Base-by-base conservation (phyloP, 2,113 vertebrate genomes). In the Eolophus roseicapilla region DNA sequence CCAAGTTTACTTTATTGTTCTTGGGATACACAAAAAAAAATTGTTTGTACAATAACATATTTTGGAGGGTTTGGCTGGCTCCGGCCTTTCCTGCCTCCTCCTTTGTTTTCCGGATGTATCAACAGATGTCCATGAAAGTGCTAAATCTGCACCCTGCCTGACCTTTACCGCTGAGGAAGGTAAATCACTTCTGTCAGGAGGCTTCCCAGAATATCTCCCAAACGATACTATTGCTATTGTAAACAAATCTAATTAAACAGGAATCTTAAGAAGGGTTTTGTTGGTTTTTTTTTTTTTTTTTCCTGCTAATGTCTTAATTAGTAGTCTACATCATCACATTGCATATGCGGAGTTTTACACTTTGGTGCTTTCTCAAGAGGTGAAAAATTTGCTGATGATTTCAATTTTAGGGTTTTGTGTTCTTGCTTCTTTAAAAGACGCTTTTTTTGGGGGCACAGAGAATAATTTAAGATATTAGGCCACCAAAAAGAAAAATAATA, bases 31-130 rank as follows among this genome's bases (percentile, higher is more conserved):
- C 63, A 28, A 67, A 82, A 75, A 89, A 89, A 50, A 44, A 18
- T 41, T 91, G 88, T 96, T 94, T 93, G 94, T 93, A 81, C 69
- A 92, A 44, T 49, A 93, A 46, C 53, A 46, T 85, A 33, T 93
- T 95, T 95, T 19, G 89, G 81, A 81, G 79, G 76, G 60, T 82
- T 96, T 97, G 95, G 93, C 87, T 88, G 93, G 52, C 84, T 97
- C n/a, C 89, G 37, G 92, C 86, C 60, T 97, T 98, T 98, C 97
- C 98, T 97, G 97, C 97, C 97, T 93, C 95, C 78, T 97, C 95
- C 95, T 97, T 96, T 97, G 96, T 97, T 97, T 62, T 95, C 97
- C 85, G 97, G 97, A 96, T 95, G 88, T 93, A 95, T 88, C 96
- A 94, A 93, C 97, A 97, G 97, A 97, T 98, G 98, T 96, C 96